Conservation (phyloP, 2,113 vertebrate genomes). For the Epinephelus lanceolatus region DNA sequence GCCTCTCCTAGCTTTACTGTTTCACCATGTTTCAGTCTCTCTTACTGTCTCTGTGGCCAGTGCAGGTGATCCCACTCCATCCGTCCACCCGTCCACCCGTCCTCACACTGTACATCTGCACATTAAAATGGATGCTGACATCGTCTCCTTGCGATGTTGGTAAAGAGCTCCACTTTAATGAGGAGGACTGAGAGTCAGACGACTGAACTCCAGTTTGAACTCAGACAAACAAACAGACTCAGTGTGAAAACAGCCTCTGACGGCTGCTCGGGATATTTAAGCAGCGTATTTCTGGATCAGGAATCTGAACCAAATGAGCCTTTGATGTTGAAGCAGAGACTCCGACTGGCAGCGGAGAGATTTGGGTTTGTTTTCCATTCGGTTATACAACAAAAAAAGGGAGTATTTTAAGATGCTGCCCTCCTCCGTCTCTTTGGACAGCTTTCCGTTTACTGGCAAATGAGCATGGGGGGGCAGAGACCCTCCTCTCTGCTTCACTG, state of each 20-base stretch:
- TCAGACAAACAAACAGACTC: slow-evolving; percentile 18
- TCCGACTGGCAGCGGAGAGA: slow-evolving; percentile 32
- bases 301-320: not conserved
- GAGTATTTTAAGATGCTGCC: slow-evolving; percentile 56
- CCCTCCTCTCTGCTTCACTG: slow-evolving; percentile 57
- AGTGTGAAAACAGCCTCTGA: slow-evolving; percentile 11
- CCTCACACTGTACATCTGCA: not conserved
- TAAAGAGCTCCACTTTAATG: not conserved
- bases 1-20: too few species aligned
- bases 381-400: slow-evolving; percentile 46
- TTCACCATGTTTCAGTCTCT: not conserved
- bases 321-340: slow-evolving; percentile 40
- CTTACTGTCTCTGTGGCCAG: not conserved
- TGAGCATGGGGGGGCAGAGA: slow-evolving; percentile 16
- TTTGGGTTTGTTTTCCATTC: slow-evolving; percentile 37
- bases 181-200: not conserved
- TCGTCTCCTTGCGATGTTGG: not conserved
- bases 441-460: slow-evolving; percentile 45
- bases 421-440: slow-evolving; percentile 43
- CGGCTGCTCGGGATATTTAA: slow-evolving; percentile 41
- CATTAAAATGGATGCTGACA: not conserved
- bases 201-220: not conserved
- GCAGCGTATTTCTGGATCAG: not conserved
- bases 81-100: not conserved
- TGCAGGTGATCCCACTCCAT: too few species aligned